A percentile compares a stretch with the other conserved stretches of the same genome.
Conservation (phyloP, 30 jellyfish, hydroid and myxozoan genomes). For the Nemopilema nomurai region DNA sequence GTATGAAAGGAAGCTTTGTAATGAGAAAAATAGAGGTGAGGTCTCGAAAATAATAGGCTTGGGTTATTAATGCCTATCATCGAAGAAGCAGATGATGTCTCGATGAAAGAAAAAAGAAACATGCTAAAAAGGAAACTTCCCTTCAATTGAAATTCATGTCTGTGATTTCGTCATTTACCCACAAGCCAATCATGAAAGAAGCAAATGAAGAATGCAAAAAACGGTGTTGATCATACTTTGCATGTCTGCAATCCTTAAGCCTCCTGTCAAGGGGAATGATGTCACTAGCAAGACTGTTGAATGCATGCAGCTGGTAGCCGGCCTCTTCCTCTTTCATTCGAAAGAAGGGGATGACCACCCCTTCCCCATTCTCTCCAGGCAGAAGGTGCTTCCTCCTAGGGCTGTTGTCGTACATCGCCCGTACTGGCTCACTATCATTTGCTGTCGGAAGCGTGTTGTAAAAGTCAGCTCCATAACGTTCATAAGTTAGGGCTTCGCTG, state of each 20-base stretch:
- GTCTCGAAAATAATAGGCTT: background rate
- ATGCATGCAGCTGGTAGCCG: conserved; percentile 81
- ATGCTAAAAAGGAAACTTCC: background rate
- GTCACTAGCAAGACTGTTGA: conserved; percentile 75
- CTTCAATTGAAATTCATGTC: background rate
- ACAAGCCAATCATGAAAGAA: too few relatives aligned
- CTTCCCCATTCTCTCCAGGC: conserved; percentile 79
- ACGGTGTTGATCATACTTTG: conserved; percentile 42
- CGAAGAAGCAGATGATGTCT: background rate
- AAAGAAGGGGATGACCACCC: conserved; percentile 44
- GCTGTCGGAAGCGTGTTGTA: background rate
- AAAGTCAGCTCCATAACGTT: background rate
- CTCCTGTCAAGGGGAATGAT: conserved; percentile 66
- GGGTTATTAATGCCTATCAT: background rate
- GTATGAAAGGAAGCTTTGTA: background rate
- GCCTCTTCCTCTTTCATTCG: conserved; percentile 44
- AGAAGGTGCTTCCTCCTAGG: conserved; percentile 40
- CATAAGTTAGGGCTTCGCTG: background rate
- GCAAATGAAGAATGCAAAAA: background rate
- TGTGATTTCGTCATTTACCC: background rate
- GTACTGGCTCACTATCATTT: conserved; percentile 11
- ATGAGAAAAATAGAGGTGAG: background rate
- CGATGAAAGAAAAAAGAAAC: background rate
- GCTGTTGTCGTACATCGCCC: conserved; percentile 59
- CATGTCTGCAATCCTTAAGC: conserved; percentile 65